Evolutionary conservation across 2,797 vertebrate genomes (phyloP).

Genomic region (Anniella stebbinsi): DNA sequence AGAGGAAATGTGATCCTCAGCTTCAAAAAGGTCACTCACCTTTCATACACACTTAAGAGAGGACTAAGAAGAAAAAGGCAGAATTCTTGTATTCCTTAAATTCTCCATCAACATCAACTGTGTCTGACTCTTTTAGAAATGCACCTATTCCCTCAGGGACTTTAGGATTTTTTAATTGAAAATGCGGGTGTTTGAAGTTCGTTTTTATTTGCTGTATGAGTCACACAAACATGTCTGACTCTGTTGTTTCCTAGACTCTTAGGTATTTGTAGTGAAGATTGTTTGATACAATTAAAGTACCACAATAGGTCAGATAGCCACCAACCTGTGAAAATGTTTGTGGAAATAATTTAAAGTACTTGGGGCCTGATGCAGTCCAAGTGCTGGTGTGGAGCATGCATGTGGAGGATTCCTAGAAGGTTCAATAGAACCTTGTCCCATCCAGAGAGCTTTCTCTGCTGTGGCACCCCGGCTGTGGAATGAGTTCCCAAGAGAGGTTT

Average conservation of each 20-base stretch:
- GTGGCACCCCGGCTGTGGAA: too few relatives aligned
- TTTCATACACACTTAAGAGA: background rate
- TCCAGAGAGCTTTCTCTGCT: too few relatives aligned
- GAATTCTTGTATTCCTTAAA: background rate
- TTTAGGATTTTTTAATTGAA: slow-evolving; percentile 63
- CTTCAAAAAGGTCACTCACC: background rate
- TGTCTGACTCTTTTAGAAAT: background rate
- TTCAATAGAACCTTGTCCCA: background rate
- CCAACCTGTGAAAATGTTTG: background rate
- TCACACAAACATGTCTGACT: slow-evolving; percentile 57
- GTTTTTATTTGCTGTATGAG: slow-evolving; percentile 56
- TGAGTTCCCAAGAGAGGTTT: too few relatives aligned
- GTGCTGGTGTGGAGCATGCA: background rate
- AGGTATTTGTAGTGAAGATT: background rate
- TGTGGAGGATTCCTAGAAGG: background rate
- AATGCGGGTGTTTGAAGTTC: slow-evolving; percentile 57
- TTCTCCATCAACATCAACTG: background rate
- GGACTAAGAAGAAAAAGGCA: background rate
- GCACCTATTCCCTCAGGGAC: slow-evolving; percentile 33
- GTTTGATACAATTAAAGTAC: background rate
- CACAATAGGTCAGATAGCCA: background rate
- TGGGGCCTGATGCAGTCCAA: background rate
- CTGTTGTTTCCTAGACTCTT: slow-evolving; percentile 51
- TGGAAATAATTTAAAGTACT: background rate
- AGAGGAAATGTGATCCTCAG: background rate